phyloP scores from a whole-genome alignment of 2,888 invertebrate species.

The Brenthis daphne region DNA sequence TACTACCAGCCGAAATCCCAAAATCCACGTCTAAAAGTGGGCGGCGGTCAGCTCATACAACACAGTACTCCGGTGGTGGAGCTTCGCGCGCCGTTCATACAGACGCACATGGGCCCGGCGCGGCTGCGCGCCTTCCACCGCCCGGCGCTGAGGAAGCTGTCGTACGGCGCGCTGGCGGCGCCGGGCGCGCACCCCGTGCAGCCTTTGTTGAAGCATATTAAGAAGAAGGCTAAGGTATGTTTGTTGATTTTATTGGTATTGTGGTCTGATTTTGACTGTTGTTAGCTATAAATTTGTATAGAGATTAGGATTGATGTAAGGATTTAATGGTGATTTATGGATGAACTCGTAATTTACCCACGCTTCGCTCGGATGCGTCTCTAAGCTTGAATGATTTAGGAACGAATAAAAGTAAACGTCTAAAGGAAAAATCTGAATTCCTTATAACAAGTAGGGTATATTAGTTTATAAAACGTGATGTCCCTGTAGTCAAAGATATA shows the following conservation, averaged over 20 bases:
- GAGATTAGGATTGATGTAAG: too few species aligned
- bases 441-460: too few species aligned
- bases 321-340: too few species aligned
- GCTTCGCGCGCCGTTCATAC: constrained; percentile 96
- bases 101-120: constrained; percentile 92
- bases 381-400: too few species aligned
- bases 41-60: constrained; percentile 95
- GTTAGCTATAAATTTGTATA: not conserved
- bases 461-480: too few species aligned
- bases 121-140: constrained; percentile 95
- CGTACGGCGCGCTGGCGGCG: constrained; percentile 89
- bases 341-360: too few species aligned
- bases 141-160: constrained; percentile 92
- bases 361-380: too few species aligned
- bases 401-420: too few species aligned
- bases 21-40: constrained; percentile 90
- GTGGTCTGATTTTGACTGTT: not conserved
- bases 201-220: constrained; percentile 94
- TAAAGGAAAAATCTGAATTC: too few species aligned
- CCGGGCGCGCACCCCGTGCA: constrained; percentile 90
- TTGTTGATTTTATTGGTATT: not conserved
- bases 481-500: too few species aligned
- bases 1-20: constrained; percentile 96
- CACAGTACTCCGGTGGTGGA: constrained; percentile 99
- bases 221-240: constrained; percentile 91